Evolutionary conservation across 2,888 invertebrate species (phyloP), one percentile per base, ranked within the genome.

Genomic region (Tryphoninae sp.): DNA sequence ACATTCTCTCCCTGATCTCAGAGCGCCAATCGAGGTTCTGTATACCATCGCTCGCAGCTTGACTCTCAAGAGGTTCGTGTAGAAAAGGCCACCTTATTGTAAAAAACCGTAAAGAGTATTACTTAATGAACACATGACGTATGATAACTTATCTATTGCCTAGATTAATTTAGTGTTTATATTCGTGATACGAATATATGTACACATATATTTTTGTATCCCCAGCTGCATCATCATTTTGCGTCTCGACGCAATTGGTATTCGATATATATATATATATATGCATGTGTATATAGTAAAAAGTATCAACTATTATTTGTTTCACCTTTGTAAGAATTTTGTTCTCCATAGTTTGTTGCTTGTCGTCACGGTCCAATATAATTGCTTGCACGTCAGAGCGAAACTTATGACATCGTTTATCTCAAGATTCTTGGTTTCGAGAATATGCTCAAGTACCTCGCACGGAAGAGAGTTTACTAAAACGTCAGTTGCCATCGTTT

Each of bases 381-480:
- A 93, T 51, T 92, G 92, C 85, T 92, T 93, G 89, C 94, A 94
- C 19, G 94, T 93, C 68, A 91, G 86, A 22, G 93, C 92, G 85
- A 94, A 93, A 87, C 92, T 92, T 13, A 93, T 79, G 59, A 94
- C 92, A 89, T 94, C 94, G 7, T 13, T 42, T 53, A 91, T 86
- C 4, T 65, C 71, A 33, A 91, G 83, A 61, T 81, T 81, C 13
- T 83, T 82, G 67, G 89, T 84, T 67, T 90, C 89, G 49, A 91
- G 85, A 59, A 91, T 91, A n/a, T 88, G 86, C 65, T 89, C 89
- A 58, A 89, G 85, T 8, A 91, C 84, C 74, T 91, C 91, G 53
- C 85, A 84, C 33, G 91, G 91, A 26, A 91, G 81, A 59, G 83
- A 87, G 9, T 87, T 88, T 74, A 89, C 86, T 77, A 86, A 84